phyloP scores from a whole-genome alignment of 2,888 invertebrate genomes.

The Agonopterix alstromeriana region DNA sequence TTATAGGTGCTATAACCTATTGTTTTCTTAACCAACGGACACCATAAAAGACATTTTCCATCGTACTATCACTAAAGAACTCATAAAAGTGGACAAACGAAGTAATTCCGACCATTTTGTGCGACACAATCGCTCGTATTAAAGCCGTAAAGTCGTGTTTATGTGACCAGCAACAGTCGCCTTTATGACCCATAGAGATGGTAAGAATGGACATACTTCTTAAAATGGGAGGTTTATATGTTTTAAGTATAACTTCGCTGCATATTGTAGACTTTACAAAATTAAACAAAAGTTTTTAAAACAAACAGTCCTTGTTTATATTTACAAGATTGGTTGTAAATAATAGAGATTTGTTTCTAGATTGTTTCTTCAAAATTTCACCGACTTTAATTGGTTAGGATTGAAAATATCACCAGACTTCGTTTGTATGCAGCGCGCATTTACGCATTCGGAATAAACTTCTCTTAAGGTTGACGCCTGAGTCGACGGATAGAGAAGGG shows the following conservation, averaged over 20 bases:
- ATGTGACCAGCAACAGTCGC: slow-evolving; percentile 26
- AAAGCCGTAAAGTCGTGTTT: slow-evolving; percentile 36
- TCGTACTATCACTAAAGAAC: slow-evolving; percentile 21
- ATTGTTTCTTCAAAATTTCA: too few relatives aligned
- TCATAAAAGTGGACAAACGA: slow-evolving; percentile 33
- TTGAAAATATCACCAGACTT: too few relatives aligned
- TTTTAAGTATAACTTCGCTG: neutral
- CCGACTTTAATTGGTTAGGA: too few relatives aligned
- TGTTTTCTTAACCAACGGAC: slow-evolving; percentile 15
- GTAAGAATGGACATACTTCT: slow-evolving; percentile 12
- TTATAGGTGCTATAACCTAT: slow-evolving; percentile 1
- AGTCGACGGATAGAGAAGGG: too few relatives aligned
- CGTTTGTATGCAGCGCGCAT: too few relatives aligned
- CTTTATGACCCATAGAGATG: slow-evolving; percentile 20
- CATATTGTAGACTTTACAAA: too few relatives aligned
- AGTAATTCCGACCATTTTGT: slow-evolving; percentile 27
- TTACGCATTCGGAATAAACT: too few relatives aligned
- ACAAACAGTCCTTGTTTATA: too few relatives aligned
- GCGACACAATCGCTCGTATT: slow-evolving; percentile 20
- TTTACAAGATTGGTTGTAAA: too few relatives aligned
- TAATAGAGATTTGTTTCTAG: too few relatives aligned
- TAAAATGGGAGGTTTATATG: slow-evolving; percentile 9
- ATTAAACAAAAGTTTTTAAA: too few relatives aligned
- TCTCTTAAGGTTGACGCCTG: too few relatives aligned
- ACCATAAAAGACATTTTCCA: slow-evolving; percentile 3